A percentile compares a stretch with the other conserved stretches of the same genome.
Evolutionary conservation across 2,888 invertebrate genomes (phyloP).

Genomic region (Acanthococcus lagerstroemiae): DNA sequence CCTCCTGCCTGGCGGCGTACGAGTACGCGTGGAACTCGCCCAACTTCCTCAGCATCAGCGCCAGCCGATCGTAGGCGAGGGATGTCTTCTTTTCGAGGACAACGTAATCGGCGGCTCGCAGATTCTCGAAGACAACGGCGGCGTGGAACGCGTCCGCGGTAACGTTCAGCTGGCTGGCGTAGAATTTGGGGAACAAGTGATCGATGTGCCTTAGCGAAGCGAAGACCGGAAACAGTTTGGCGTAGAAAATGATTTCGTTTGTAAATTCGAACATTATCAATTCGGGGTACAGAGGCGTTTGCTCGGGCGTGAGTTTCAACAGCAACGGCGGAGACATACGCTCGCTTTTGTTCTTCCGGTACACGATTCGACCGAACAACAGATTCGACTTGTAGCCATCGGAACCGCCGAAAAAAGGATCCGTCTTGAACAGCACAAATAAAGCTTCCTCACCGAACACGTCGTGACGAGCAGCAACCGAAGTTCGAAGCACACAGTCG

Average conservation of each 20-base stretch:
- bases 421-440: too few relatives aligned
- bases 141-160: neutral
- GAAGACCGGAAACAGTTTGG: neutral
- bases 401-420: too few relatives aligned
- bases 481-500: too few relatives aligned
- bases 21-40: constrained; percentile 12
- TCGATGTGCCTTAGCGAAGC: neutral
- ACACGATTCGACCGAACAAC: neutral
- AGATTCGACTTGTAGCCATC: neutral
- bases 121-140: constrained; percentile 4
- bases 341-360: neutral
- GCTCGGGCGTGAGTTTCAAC: neutral
- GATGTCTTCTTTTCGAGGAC: neutral
- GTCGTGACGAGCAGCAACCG: too few relatives aligned
- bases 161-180: neutral
- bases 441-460: too few relatives aligned
- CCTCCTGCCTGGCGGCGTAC: neutral
- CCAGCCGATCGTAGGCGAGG: neutral
- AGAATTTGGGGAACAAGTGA: constrained; percentile 10
- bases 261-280: neutral
- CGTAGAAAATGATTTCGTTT: neutral
- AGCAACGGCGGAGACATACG: neutral
- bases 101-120: neutral
- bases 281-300: neutral
- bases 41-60: constrained; percentile 1